Evolutionary conservation across 2,888 invertebrate genomes (phyloP).

Genomic region (Lepas anatifera): DNA sequence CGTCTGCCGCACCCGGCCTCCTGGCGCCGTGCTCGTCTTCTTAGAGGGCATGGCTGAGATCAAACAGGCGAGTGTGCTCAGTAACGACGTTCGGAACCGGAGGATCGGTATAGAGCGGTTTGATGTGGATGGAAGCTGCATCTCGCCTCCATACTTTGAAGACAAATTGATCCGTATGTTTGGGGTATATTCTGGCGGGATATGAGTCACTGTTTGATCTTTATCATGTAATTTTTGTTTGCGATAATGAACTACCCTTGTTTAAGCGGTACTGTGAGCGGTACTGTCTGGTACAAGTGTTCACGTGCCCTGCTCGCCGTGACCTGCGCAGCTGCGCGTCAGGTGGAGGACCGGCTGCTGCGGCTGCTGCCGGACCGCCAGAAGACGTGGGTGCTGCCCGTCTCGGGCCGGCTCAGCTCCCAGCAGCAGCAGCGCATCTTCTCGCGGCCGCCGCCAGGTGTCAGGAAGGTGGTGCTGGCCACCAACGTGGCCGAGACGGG

Average conservation of each 20-base stretch:
- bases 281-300: too few relatives aligned
- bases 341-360: conserved; percentile 16
- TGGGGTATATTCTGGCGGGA: too few relatives aligned
- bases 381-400: conserved; percentile 31
- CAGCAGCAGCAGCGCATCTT: conserved; percentile 48
- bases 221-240: too few relatives aligned
- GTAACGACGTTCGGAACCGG: too few relatives aligned
- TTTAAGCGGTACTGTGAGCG: too few relatives aligned
- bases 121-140: too few relatives aligned
- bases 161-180: too few relatives aligned
- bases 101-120: too few relatives aligned
- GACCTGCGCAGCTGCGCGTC: conserved; percentile 12
- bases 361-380: background rate
- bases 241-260: too few relatives aligned
- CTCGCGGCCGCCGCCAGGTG: conserved; percentile 37
- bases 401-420: conserved; percentile 48
- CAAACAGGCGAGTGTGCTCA: too few relatives aligned
- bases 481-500: conserved; percentile 61
- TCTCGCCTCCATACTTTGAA: too few relatives aligned
- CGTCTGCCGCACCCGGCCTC: conserved; percentile 37
- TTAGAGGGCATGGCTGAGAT: conserved; percentile 55
- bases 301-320: background rate
- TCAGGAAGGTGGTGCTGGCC: conserved; percentile 53
- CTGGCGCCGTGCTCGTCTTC: conserved; percentile 77
- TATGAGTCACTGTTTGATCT: too few relatives aligned